Evolutionary conservation across 2,113 vertebrate species (phyloP).

Genomic region (Tychaedon coryphoeus): DNA sequence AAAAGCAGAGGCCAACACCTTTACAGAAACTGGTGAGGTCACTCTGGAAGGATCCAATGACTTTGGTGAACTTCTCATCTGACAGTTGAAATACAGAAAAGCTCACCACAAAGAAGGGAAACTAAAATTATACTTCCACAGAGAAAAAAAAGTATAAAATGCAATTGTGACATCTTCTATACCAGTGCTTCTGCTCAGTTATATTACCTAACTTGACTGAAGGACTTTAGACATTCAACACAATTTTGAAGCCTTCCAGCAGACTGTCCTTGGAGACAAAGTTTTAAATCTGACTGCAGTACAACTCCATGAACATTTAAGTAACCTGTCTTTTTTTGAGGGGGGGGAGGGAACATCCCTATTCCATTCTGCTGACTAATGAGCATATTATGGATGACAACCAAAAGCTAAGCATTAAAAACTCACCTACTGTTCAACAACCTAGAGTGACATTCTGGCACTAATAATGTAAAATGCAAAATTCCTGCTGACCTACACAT

Average conservation of each 20-base stretch:
- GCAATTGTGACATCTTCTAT: not conserved
- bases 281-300: not conserved
- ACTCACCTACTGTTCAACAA: not conserved
- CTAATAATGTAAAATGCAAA: not conserved
- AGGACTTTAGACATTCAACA: not conserved
- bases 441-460: not conserved
- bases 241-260: not conserved
- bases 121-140: not conserved
- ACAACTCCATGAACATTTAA: not conserved
- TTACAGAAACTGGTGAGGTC: not conserved
- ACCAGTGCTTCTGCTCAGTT: not conserved
- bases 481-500: not conserved
- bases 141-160: not conserved
- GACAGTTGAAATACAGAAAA: not conserved
- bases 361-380: not conserved
- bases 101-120: not conserved
- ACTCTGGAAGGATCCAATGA: not conserved
- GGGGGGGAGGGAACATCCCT: not conserved
- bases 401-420: not conserved
- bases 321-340: not conserved
- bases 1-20: not conserved
- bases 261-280: not conserved
- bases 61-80: not conserved
- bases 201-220: not conserved
- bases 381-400: not conserved